Percentiles rank a stretch among this genome's conserved stretches.
Evolutionary conservation across 2,797 vertebrate genomes (phyloP).

Genomic region (Liparis tanakae): DNA sequence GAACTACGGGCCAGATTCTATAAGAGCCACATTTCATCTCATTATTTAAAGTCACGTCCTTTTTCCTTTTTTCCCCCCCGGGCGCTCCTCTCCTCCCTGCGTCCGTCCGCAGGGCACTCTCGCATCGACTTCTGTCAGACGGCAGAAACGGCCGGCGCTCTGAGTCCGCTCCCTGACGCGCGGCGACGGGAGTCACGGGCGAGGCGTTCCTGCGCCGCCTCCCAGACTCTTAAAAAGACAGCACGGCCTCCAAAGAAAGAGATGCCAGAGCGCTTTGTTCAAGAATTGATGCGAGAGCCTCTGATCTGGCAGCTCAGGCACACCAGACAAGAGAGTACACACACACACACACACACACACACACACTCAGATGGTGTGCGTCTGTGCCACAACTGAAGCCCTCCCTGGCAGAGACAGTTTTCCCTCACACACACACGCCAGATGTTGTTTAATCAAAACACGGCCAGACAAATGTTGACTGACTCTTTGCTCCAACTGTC

Average conservation of each 20-base stretch:
- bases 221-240: constrained; percentile 59
- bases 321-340: constrained; percentile 20
- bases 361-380: constrained; percentile 13
- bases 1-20: background rate
- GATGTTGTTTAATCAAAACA: constrained; percentile 56
- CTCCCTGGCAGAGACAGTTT: constrained; percentile 27
- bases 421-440: constrained; percentile 34
- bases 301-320: constrained; percentile 70
- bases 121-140: constrained; percentile 50
- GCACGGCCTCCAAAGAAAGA: constrained; percentile 63
- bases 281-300: constrained; percentile 78
- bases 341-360: constrained; percentile 20
- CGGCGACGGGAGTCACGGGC: constrained; percentile 49
- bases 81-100: constrained; percentile 13
- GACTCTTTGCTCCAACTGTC: constrained; percentile 37
- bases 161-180: constrained; percentile 49
- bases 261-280: constrained; percentile 74
- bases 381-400: constrained; percentile 25
- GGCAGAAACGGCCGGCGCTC: constrained; percentile 46
- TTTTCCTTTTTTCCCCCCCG: constrained; percentile 8
- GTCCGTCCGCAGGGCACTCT: constrained; percentile 47
- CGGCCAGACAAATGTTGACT: constrained; percentile 47
- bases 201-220: constrained; percentile 45
- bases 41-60: constrained; percentile 38
- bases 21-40: constrained; percentile 5